Evolutionary conservation across 2,113 vertebrate species (phyloP).

Genomic region (Eonycteris spelaea): DNA sequence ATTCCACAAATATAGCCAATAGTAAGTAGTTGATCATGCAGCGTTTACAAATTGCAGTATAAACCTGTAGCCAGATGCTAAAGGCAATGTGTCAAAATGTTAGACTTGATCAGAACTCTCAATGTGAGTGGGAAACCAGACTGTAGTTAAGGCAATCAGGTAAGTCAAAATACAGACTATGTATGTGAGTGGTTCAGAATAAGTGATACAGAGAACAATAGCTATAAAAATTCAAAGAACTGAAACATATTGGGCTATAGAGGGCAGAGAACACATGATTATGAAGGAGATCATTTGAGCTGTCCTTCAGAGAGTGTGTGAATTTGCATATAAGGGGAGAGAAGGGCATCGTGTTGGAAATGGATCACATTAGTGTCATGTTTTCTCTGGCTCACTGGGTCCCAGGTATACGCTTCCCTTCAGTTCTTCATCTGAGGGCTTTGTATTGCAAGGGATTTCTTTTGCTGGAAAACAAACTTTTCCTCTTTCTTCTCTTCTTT

Average conservation of each 20-base stretch:
- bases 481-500: neutral
- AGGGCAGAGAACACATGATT: fast-evolving
- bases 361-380: fast-evolving
- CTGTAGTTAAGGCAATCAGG: neutral
- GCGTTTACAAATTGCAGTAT: neutral
- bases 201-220: neutral
- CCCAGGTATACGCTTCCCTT: neutral
- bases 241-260: neutral
- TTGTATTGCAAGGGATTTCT: neutral
- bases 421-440: neutral
- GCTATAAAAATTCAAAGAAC: neutral
- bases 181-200: neutral
- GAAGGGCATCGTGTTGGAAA: neutral
- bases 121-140: neutral
- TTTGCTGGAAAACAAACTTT: neutral
- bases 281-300: neutral
- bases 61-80: neutral
- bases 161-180: neutral
- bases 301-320: neutral
- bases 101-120: neutral
- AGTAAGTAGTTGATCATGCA: neutral
- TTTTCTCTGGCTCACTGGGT: neutral
- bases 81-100: neutral
- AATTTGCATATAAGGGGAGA: neutral
- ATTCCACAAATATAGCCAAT: neutral